Evolutionary conservation across 2,888 invertebrate species (phyloP).

Genomic region (Drosophila birchii): DNA sequence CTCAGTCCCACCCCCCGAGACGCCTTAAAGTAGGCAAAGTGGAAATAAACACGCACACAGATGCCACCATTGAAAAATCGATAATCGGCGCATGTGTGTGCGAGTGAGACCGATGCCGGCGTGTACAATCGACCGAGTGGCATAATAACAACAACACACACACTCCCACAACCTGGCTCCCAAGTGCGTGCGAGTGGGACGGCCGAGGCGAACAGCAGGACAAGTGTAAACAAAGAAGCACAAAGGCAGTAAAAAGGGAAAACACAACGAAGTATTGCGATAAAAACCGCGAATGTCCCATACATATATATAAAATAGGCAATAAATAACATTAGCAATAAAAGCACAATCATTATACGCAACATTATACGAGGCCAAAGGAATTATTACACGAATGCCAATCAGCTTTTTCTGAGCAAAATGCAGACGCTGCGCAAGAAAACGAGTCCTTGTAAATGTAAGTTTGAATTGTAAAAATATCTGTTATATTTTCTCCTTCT

Average conservation of each 20-base stretch:
- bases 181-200: conserved; percentile 9
- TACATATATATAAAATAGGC: conserved; percentile 34
- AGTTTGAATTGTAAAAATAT: conserved; percentile 84
- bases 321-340: conserved; percentile 15
- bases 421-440: conserved; percentile 97
- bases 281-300: conserved; percentile 1
- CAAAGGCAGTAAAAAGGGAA: conserved; percentile 10
- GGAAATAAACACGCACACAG: conserved; percentile 36
- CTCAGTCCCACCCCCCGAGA: conserved; percentile 18
- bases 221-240: conserved; percentile 44
- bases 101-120: conserved; percentile 55
- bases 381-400: conserved; percentile 73
- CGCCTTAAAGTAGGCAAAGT: conserved; percentile 67
- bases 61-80: conserved; percentile 65
- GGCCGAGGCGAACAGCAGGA: conserved; percentile 12
- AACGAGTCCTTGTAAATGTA: conserved; percentile 97
- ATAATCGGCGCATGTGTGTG: conserved; percentile 51
- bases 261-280: conserved; percentile 40
- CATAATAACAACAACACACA: conserved; percentile 49
- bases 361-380: conserved; percentile 64
- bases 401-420: conserved; percentile 81
- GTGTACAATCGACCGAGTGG: conserved; percentile 50
- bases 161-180: conserved; percentile 1
- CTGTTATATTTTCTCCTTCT: no score
- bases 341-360: conserved; percentile 49